Percentiles rank a stretch among this genome's conserved stretches.
Evolutionary conservation across 2,888 invertebrate genomes (phyloP).

Genomic region (Cremastobaeus sp.): DNA sequence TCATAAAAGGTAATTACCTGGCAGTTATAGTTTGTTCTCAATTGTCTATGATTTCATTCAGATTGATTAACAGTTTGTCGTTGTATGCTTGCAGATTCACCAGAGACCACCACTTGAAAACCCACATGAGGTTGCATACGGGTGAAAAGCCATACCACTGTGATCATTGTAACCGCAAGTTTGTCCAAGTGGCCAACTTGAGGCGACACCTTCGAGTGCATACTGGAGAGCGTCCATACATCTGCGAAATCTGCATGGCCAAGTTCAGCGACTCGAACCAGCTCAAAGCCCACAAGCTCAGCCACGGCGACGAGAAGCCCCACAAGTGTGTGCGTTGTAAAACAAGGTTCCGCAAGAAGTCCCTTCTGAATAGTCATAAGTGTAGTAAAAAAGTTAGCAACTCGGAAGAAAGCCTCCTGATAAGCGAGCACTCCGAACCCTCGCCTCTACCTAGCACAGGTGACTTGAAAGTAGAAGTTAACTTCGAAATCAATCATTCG

Average conservation of each 20-base stretch:
- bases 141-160: slow-evolving; percentile 96
- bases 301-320: slow-evolving; percentile 94
- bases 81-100: slow-evolving; percentile 82
- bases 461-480: slow-evolving; percentile 71
- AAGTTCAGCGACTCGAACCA: slow-evolving; percentile 95
- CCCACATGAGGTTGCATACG: slow-evolving; percentile 94
- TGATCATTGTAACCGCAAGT: slow-evolving; percentile 93
- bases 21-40: too few relatives aligned
- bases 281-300: slow-evolving; percentile 91
- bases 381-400: slow-evolving; percentile 81
- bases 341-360: slow-evolving; percentile 87
- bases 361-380: slow-evolving; percentile 80
- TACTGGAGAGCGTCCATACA: slow-evolving; percentile 94
- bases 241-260: slow-evolving; percentile 90
- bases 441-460: slow-evolving; percentile 70
- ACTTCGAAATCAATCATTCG: slow-evolving; percentile 77
- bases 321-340: slow-evolving; percentile 90
- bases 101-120: slow-evolving; percentile 94
- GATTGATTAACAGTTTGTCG: neutral
- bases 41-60: neutral
- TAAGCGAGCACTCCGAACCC: slow-evolving; percentile 62
- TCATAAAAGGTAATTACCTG: slow-evolving; percentile 83
- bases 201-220: slow-evolving; percentile 93
- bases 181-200: slow-evolving; percentile 95
- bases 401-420: slow-evolving; percentile 65